Conservation (phyloP, 2,888 invertebrate species). For the Sussaba pulchella region DNA sequence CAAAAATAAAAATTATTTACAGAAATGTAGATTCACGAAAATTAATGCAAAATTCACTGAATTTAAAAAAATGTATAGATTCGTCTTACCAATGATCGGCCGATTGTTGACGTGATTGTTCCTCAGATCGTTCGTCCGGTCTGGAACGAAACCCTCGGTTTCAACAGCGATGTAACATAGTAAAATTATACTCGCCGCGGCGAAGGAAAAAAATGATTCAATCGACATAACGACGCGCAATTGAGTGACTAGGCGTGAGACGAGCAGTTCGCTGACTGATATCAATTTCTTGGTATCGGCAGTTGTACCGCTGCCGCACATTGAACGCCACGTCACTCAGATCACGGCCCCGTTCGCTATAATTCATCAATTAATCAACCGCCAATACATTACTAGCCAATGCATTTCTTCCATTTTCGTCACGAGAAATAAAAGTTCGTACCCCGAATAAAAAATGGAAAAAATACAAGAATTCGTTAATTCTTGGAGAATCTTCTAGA, state of each 20-base stretch:
- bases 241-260: not conserved
- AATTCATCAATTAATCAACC: no score
- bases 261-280: not conserved
- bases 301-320: no score
- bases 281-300: not conserved
- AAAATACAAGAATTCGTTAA: no score
- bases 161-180: conserved; percentile 41
- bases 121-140: no score
- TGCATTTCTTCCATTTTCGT: no score
- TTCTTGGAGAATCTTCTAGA: no score
- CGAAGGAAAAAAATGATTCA: conserved; percentile 28
- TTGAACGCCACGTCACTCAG: no score
- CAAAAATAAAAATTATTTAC: conserved; percentile 54
- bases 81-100: conserved; percentile 71
- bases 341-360: no score
- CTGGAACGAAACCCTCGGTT: conserved; percentile 60
- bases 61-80: not conserved
- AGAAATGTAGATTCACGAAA: not conserved
- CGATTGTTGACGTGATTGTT: conserved; percentile 58
- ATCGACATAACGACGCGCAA: conserved; percentile 19
- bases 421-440: no score
- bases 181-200: conserved; percentile 2
- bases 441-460: no score
- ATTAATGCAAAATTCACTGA: no score
- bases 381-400: no score